These are phyloP conservation scores for Crenichthys baileyi DNA, from an alignment of 2,797 vertebrate genomes.

Conservation along the genomic window DNA sequence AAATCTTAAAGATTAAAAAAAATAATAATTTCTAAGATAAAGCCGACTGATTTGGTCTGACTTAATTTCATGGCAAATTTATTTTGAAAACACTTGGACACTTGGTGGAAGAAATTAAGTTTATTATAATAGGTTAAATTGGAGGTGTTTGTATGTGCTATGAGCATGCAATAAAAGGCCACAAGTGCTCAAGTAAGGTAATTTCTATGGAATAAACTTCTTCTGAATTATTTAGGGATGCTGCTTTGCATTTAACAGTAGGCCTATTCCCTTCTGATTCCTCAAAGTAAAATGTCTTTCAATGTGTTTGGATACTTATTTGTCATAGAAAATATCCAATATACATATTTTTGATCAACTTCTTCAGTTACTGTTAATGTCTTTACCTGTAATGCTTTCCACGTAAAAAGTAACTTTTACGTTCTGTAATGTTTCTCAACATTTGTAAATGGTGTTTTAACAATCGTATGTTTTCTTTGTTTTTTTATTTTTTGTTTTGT, in stretches of 20 bases:
- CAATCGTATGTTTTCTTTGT: slow-evolving; percentile 40
- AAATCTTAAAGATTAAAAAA: too few relatives aligned
- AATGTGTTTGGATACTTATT: neutral
- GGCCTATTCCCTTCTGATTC: neutral
- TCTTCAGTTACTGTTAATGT: neutral
- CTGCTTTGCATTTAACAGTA: neutral
- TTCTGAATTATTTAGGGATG: neutral
- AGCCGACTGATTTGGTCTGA: neutral
- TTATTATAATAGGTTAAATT: neutral
- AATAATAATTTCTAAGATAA: too few relatives aligned
- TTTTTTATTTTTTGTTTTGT: slow-evolving; percentile 44
- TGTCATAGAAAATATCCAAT: neutral
- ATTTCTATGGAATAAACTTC: neutral
- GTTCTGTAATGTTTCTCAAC: slow-evolving; percentile 1
- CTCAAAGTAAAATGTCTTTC: neutral
- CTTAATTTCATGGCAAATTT: neutral
- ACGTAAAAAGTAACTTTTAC: neutral
- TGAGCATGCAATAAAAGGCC: neutral
- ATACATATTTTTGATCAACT: neutral
- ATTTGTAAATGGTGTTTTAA: neutral
- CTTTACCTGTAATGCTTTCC: neutral
- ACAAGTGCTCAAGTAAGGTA: neutral
- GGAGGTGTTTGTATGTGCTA: neutral
- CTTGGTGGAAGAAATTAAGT: neutral
- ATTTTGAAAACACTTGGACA: neutral